phyloP scores from a whole-genome alignment of 2,797 vertebrate species.

The Todus mexicanus region DNA sequence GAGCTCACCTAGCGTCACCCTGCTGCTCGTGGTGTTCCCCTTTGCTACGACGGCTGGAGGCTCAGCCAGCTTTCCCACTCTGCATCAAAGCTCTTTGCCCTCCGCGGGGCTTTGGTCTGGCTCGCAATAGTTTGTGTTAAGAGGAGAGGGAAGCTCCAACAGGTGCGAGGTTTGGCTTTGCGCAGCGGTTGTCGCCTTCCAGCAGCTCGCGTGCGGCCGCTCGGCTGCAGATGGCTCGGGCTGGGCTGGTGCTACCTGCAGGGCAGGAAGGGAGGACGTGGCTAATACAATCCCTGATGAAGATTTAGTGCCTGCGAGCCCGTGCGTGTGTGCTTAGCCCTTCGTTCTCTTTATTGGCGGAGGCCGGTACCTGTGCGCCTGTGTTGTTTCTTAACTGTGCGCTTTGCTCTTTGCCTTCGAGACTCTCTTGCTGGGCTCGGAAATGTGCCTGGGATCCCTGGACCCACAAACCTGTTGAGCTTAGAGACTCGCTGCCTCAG shows the following conservation, averaged over 20 bases:
- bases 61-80: background rate
- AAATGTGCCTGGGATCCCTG: background rate
- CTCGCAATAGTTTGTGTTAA: background rate
- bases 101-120: fast-evolving
- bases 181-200: fast-evolving
- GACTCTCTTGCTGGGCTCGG: background rate
- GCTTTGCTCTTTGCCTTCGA: background rate
- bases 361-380: background rate
- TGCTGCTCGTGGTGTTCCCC: background rate
- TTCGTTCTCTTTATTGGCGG: background rate
- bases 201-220: background rate
- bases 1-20: fast-evolving
- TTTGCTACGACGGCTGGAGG: fast-evolving
- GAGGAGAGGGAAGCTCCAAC: background rate
- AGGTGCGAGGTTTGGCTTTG: background rate
- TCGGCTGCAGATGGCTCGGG: background rate
- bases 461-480: background rate
- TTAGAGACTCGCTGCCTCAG: background rate
- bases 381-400: background rate
- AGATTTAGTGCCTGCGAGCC: background rate
- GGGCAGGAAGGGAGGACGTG: background rate
- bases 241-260: background rate
- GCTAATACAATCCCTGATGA: background rate
- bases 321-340: fast-evolving
- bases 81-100: background rate